These are phyloP conservation scores for Bombus vancouverensis DNA, from an alignment of 1,140 invertebrate genomes.

Conservation along the genomic window DNA sequence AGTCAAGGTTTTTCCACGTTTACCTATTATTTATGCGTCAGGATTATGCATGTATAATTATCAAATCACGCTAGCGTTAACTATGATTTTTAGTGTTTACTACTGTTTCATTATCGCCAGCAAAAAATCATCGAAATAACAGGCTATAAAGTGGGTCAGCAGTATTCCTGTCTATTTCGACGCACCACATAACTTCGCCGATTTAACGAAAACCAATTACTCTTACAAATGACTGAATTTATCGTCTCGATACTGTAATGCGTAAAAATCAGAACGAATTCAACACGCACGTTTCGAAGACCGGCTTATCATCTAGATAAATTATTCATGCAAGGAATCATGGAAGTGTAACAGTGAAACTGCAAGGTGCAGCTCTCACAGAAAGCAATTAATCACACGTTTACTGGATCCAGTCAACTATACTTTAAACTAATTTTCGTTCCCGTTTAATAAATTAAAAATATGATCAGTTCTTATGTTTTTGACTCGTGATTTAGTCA, in stretches of 20 bases:
- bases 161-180: not conserved
- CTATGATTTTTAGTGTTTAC: not conserved
- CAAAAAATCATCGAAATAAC: constrained; percentile 33
- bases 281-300: not conserved
- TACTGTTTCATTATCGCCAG: not conserved
- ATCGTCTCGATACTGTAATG: constrained; percentile 13
- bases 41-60: too few relatives aligned
- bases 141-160: constrained; percentile 23
- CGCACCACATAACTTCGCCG: not conserved
- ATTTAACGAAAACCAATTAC: constrained; percentile 35
- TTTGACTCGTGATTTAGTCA: not conserved
- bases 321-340: constrained; percentile 13
- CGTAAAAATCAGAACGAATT: not conserved
- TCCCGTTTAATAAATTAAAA: not conserved
- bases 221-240: constrained; percentile 19
- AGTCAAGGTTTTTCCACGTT: too few relatives aligned
- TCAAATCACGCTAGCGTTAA: too few relatives aligned
- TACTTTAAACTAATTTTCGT: not conserved
- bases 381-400: not conserved
- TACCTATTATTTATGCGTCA: too few relatives aligned
- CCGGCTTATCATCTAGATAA: not conserved
- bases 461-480: not conserved
- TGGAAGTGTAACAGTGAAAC: not conserved
- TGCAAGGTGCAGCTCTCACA: not conserved
- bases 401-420: too few relatives aligned